phyloP scores from a whole-genome alignment of 2,797 vertebrate species.

The Arnoldichthys spilopterus region DNA sequence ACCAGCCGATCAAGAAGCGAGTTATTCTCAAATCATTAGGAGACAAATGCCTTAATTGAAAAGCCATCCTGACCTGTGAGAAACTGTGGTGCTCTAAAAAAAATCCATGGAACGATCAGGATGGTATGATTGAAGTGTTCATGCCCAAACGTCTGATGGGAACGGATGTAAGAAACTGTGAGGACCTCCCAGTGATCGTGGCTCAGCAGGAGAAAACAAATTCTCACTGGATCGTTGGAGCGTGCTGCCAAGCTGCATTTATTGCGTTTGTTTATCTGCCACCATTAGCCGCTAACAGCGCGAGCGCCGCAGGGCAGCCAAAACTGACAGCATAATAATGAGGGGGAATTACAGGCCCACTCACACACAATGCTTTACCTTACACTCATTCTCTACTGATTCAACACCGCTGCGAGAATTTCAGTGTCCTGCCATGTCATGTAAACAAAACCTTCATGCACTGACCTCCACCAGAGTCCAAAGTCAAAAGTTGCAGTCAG shows the following conservation, averaged over 20 bases:
- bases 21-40: conserved; percentile 59
- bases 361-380: conserved; percentile 49
- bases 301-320: conserved; percentile 48
- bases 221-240: conserved; percentile 71
- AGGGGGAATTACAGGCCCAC: conserved; percentile 48
- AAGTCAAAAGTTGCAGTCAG: neutral
- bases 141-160: conserved; percentile 48
- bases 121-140: conserved; percentile 57
- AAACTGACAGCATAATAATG: conserved; percentile 61
- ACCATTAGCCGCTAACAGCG: conserved; percentile 68
- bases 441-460: conserved; percentile 10
- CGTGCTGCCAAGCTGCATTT: conserved; percentile 68
- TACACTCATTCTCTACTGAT: conserved; percentile 56
- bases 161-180: conserved; percentile 29
- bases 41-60: conserved; percentile 63
- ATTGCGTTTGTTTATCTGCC: conserved; percentile 67
- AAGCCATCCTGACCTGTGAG: conserved; percentile 46
- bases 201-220: conserved; percentile 61
- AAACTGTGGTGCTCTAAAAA: conserved; percentile 33
- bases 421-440: neutral
- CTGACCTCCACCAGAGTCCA: neutral
- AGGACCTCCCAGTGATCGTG: conserved; percentile 48
- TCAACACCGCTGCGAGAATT: conserved; percentile 35
- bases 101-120: conserved; percentile 38
- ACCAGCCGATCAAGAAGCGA: conserved; percentile 55